Percentiles rank a stretch among this genome's conserved stretches.
Conservation (phyloP, 1,140 invertebrate species). For the Sarcophaga bullata region DNA sequence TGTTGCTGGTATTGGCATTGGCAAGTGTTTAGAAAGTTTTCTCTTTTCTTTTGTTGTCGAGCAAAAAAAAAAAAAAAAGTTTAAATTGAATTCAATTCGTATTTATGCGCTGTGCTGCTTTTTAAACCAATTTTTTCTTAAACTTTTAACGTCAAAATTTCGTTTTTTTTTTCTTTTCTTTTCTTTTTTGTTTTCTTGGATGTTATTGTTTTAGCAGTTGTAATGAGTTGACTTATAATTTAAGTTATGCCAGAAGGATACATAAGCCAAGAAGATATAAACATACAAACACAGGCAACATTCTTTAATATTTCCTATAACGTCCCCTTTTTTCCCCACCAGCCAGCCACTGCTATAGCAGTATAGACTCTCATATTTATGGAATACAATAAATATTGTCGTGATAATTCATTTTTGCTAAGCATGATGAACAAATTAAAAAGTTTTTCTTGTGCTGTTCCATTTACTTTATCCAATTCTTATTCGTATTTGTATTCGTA, state of each 20-base stretch:
- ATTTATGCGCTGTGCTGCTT: conserved; percentile 4
- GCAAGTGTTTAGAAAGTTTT: too few relatives aligned
- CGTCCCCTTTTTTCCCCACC: not conserved
- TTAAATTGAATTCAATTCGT: conserved; percentile 17
- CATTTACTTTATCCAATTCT: not conserved
- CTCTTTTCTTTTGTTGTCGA: not conserved
- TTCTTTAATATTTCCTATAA: too few relatives aligned
- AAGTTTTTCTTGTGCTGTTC: not conserved
- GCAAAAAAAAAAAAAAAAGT: too few relatives aligned
- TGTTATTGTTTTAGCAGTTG: not conserved
- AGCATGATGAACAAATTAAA: conserved; percentile 26
- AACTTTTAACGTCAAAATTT: too few relatives aligned
- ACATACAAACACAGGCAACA: too few relatives aligned
- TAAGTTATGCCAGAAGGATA: not conserved
- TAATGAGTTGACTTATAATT: conserved; percentile 12
- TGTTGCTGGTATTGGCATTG: too few relatives aligned
- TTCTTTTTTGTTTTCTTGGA: too few relatives aligned
- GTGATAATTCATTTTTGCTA: conserved; percentile 19
- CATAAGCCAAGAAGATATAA: too few relatives aligned
- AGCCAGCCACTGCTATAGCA: not conserved
- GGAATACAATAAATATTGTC: conserved; percentile 13
- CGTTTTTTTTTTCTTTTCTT: too few relatives aligned
- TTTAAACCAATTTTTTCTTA: not conserved
- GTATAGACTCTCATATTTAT: not conserved
- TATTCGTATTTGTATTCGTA: not conserved